Conservation (phyloP, 1,140 invertebrate species). For the Nomia melanderi region DNA sequence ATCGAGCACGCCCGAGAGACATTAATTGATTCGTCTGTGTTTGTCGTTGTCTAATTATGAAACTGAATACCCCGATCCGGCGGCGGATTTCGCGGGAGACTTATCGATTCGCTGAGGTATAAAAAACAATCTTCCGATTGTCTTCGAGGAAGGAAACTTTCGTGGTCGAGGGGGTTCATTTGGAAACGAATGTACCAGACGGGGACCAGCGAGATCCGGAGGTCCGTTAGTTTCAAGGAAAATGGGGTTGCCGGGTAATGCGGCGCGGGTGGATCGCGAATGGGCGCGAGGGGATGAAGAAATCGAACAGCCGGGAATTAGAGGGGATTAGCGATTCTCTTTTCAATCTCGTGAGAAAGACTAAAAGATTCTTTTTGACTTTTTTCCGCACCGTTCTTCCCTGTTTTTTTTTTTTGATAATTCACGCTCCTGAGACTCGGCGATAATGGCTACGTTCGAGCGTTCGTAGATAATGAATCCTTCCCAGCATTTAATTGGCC, state of each 20-base stretch:
- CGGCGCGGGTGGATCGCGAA: background rate
- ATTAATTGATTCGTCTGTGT: too few species aligned
- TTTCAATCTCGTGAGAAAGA: constrained; percentile 13
- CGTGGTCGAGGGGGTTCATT: background rate
- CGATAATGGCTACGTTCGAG: background rate
- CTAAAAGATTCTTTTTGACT: background rate
- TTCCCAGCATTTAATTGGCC: background rate
- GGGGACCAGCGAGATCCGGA: background rate
- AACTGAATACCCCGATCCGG: too few species aligned
- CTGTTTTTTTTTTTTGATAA: constrained; percentile 5
- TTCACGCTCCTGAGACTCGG: background rate
- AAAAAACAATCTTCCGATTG: background rate
- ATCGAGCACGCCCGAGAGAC: too few species aligned
- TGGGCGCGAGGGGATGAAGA: background rate
- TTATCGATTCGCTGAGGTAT: too few species aligned
- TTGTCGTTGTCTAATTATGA: too few species aligned
- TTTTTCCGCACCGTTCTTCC: too few species aligned
- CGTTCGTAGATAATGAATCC: background rate
- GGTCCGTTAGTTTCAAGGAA: background rate
- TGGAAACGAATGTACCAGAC: background rate
- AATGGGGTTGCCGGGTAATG: too few species aligned
- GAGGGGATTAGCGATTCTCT: constrained; percentile 8
- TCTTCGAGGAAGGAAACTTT: background rate
- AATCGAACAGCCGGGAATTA: constrained; percentile 12
- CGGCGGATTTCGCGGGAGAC: too few species aligned